Evolutionary conservation across 53 echinoderm and acorn worm species (phyloP).

Genomic region (Arbacia lixula): DNA sequence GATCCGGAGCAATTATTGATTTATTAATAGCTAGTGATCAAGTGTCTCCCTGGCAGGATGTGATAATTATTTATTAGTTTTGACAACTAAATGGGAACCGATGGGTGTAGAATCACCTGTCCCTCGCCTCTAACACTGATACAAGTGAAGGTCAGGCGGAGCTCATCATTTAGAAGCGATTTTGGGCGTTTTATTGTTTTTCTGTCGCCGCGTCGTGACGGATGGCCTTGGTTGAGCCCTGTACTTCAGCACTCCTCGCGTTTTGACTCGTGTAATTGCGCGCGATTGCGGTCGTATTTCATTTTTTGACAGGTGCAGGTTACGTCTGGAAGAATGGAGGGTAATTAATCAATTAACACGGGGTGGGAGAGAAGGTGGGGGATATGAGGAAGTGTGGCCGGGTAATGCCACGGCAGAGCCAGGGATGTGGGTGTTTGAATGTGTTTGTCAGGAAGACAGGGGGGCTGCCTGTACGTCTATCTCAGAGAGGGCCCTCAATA

Average conservation of each 20-base stretch:
- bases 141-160: slow-evolving; percentile 23
- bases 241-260: slow-evolving; percentile 14
- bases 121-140: neutral
- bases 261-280: slow-evolving; percentile 23
- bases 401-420: neutral
- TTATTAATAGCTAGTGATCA: too few relatives aligned
- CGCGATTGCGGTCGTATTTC: slow-evolving; percentile 36
- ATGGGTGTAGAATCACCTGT: slow-evolving; percentile 34
- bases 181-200: slow-evolving; percentile 46
- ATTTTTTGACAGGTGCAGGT: slow-evolving; percentile 10
- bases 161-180: slow-evolving; percentile 42
- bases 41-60: slow-evolving; percentile 14
- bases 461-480: too few relatives aligned
- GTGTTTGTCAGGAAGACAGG: too few relatives aligned
- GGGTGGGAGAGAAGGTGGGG: neutral
- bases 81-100: slow-evolving; percentile 17
- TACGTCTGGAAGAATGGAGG: neutral
- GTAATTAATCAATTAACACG: slow-evolving; percentile 45
- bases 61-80: slow-evolving; percentile 46
- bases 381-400: neutral
- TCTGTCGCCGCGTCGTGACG: slow-evolving; percentile 11
- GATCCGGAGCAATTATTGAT: too few relatives aligned
- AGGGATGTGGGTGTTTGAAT: too few relatives aligned
- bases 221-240: slow-evolving; percentile 11
- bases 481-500: slow-evolving; percentile 34